phyloP scores from a whole-genome alignment of 2,797 vertebrate genomes.

The Parauchenoglanis punctatus region DNA sequence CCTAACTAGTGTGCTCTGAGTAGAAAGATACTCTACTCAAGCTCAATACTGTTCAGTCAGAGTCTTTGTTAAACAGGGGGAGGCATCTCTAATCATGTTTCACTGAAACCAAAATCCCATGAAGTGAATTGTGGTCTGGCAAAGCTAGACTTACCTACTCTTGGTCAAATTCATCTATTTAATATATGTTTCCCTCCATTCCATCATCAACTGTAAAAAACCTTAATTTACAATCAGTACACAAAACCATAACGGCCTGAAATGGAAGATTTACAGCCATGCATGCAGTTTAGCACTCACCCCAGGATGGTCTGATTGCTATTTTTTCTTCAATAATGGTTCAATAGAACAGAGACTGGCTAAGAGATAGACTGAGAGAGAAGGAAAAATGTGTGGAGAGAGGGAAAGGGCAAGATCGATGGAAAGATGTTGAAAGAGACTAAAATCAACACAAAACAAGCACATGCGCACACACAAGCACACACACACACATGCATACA shows the following conservation, averaged over 20 bases:
- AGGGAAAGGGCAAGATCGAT: not conserved
- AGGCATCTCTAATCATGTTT: not conserved
- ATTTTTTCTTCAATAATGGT: constrained; percentile 31
- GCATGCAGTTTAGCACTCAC: constrained; percentile 9
- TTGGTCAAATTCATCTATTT: not conserved
- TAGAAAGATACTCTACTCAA: not conserved
- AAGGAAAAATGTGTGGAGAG: not conserved
- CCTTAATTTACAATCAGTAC: not conserved
- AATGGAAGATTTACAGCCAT: constrained; percentile 29
- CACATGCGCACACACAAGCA: not conserved
- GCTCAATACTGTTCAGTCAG: not conserved
- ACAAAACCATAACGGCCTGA: constrained; percentile 26
- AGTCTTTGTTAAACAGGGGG: not conserved
- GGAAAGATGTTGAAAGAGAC: not conserved
- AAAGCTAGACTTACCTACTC: not conserved
- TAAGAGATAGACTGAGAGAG: not conserved
- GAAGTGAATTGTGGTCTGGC: not conserved
- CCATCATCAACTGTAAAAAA: not conserved
- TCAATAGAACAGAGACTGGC: constrained; percentile 13
- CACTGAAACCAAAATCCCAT: not conserved
- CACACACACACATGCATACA: not conserved
- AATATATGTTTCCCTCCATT: not conserved
- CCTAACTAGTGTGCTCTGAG: not conserved
- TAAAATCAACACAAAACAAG: not conserved
- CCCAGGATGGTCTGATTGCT: constrained; percentile 32